Percentiles rank a stretch among this genome's conserved stretches.
Conservation (phyloP, 2,113 vertebrate genomes). For the Sceloporus undulatus region DNA sequence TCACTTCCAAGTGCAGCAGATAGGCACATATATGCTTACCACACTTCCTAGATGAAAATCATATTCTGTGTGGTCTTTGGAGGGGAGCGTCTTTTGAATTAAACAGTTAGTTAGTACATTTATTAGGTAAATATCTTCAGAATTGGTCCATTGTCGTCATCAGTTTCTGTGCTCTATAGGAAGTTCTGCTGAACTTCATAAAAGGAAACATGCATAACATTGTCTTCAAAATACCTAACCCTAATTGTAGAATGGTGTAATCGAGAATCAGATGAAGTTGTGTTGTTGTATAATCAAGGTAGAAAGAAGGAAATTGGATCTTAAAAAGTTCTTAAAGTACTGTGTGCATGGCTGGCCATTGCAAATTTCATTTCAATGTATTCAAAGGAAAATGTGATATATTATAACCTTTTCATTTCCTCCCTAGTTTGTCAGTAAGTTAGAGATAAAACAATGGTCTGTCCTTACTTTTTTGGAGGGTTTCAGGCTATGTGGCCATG, state of each 20-base stretch:
- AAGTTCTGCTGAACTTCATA: neutral
- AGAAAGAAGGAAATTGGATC: neutral
- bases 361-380: neutral
- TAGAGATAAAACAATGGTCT: neutral
- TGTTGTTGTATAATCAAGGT: neutral
- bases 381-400: neutral
- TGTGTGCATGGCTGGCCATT: too few relatives aligned
- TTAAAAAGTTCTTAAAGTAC: neutral
- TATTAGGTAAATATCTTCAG: constrained; percentile 9
- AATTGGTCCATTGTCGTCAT: neutral
- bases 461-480: neutral
- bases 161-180: neutral
- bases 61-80: neutral
- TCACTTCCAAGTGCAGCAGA: neutral
- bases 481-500: too few relatives aligned
- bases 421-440: neutral
- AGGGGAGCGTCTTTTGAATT: constrained; percentile 17
- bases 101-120: neutral
- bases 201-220: neutral
- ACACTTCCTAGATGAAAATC: neutral
- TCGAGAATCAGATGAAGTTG: neutral
- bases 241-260: neutral
- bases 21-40: neutral
- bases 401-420: neutral
- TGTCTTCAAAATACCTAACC: neutral